Percentiles rank a stretch among this genome's conserved stretches.
phyloP scores from a whole-genome alignment of 1,140 invertebrate species.

The Drosophila nikananu region DNA sequence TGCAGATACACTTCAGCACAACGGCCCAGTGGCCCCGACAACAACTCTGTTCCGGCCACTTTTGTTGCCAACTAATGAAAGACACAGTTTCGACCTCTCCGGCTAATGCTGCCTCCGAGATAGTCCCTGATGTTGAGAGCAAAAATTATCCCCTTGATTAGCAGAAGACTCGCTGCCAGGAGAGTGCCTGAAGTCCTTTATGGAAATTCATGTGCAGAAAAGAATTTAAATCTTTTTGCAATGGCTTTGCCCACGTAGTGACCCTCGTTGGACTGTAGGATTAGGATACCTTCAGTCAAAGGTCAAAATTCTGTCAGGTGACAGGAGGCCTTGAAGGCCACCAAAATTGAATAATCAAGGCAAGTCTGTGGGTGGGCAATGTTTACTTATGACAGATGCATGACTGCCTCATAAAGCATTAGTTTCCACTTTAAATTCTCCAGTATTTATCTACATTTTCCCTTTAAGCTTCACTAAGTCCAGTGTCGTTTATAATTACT shows the following conservation, averaged over 20 bases:
- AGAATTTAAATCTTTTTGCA: not conserved
- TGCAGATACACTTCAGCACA: slow-evolving; percentile 19
- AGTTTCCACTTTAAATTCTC: not conserved
- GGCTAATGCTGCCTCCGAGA: not conserved
- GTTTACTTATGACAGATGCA: not conserved
- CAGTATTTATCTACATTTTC: not conserved
- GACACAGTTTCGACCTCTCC: slow-evolving; percentile 2
- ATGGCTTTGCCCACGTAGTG: not conserved
- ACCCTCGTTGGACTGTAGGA: not conserved
- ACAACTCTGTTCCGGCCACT: slow-evolving; percentile 12
- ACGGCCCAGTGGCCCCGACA: slow-evolving; percentile 5
- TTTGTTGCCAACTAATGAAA: slow-evolving; percentile 22
- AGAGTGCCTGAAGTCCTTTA: not conserved
- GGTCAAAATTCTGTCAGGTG: not conserved
- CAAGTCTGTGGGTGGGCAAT: too few relatives aligned
- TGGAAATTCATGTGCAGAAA: not conserved
- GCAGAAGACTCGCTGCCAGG: not conserved
- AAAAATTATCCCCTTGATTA: slow-evolving; percentile 1
- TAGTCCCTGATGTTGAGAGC: not conserved
- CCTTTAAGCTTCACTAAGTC: not conserved
- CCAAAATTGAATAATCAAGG: not conserved
- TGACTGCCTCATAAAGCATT: not conserved
- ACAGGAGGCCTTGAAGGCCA: not conserved
- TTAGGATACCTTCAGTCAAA: not conserved
- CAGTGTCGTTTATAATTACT: slow-evolving; percentile 4